phyloP scores from a whole-genome alignment of 1,140 invertebrate species.

The Drosophila equinoxialis region DNA sequence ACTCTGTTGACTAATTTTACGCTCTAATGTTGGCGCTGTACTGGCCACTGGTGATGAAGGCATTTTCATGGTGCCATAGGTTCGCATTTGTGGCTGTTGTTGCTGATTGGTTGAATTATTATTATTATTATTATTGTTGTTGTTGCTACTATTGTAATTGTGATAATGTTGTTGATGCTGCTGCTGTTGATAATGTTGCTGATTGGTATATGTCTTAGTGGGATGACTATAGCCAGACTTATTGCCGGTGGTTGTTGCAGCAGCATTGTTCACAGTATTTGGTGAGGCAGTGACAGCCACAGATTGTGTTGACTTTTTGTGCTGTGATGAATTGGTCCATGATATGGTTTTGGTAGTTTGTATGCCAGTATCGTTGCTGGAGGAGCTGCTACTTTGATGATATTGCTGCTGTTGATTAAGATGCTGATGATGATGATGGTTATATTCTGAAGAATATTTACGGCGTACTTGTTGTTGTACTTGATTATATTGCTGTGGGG shows the following conservation, averaged over 20 bases:
- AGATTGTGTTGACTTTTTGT: slow-evolving; percentile 78
- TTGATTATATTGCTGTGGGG: slow-evolving; percentile 29
- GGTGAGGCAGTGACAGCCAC: slow-evolving; percentile 80
- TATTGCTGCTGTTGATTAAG: slow-evolving; percentile 51
- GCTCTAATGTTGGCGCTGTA: slow-evolving; percentile 62
- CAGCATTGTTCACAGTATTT: slow-evolving; percentile 66
- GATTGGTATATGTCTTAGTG: slow-evolving; percentile 55
- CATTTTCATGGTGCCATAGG: slow-evolving; percentile 78
- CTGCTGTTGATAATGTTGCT: slow-evolving; percentile 63
- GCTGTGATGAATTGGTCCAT: slow-evolving; percentile 78
- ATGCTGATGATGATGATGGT: slow-evolving; percentile 60
- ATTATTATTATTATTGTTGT: slow-evolving; percentile 48
- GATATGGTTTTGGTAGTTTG: slow-evolving; percentile 80
- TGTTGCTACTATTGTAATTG: slow-evolving; percentile 50
- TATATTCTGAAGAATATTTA: slow-evolving; percentile 72
- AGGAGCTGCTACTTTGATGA: slow-evolving; percentile 13
- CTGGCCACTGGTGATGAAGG: slow-evolving; percentile 75
- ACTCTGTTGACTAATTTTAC: slow-evolving; percentile 62
- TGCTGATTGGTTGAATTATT: slow-evolving; percentile 35
- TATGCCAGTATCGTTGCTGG: slow-evolving; percentile 55
- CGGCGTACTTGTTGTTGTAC: slow-evolving; percentile 55
- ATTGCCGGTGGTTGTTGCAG: slow-evolving; percentile 9
- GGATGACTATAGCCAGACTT: slow-evolving; percentile 38
- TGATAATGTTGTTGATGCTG: slow-evolving; percentile 51
- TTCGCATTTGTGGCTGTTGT: slow-evolving; percentile 72